Evolutionary conservation across 2,113 vertebrate genomes (phyloP).

Genomic region (Peromyscus californicus): DNA sequence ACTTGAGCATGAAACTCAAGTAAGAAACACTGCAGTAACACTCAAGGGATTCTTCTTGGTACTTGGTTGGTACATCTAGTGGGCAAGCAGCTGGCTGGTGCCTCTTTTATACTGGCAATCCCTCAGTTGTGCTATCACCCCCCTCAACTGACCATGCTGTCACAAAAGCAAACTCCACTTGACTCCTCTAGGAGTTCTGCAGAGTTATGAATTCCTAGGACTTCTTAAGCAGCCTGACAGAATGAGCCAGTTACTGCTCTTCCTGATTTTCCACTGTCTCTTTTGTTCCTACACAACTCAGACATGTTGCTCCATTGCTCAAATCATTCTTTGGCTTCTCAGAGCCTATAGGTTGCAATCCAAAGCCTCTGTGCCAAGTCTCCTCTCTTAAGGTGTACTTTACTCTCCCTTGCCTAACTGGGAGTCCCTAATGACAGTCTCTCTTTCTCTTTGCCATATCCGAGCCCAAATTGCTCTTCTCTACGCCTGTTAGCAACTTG

Average conservation of each 20-base stretch:
- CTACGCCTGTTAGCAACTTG: not conserved
- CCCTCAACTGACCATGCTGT: not conserved
- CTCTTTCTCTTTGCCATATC: not conserved
- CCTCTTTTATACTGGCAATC: not conserved
- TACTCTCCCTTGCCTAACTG: not conserved
- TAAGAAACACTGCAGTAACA: not conserved
- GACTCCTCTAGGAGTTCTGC: slow-evolving; percentile 27
- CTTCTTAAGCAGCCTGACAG: slow-evolving; percentile 23
- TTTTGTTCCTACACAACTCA: not conserved
- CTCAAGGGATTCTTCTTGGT: not conserved
- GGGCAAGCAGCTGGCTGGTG: not conserved
- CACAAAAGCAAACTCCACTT: not conserved
- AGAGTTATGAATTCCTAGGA: slow-evolving; percentile 21
- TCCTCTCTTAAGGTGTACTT: not conserved
- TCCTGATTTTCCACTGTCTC: not conserved
- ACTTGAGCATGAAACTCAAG: not conserved
- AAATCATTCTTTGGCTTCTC: not conserved
- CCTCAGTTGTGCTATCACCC: not conserved
- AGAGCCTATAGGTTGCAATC: not conserved
- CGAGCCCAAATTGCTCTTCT: not conserved
- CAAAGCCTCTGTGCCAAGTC: not conserved
- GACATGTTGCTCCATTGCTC: not conserved
- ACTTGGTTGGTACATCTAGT: not conserved
- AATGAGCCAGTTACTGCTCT: not conserved
- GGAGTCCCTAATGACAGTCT: not conserved